Evolutionary conservation across 1,140 invertebrate genomes (phyloP), one percentile per base, ranked within the genome.

Genomic region (Eupristina koningsbergeri): DNA sequence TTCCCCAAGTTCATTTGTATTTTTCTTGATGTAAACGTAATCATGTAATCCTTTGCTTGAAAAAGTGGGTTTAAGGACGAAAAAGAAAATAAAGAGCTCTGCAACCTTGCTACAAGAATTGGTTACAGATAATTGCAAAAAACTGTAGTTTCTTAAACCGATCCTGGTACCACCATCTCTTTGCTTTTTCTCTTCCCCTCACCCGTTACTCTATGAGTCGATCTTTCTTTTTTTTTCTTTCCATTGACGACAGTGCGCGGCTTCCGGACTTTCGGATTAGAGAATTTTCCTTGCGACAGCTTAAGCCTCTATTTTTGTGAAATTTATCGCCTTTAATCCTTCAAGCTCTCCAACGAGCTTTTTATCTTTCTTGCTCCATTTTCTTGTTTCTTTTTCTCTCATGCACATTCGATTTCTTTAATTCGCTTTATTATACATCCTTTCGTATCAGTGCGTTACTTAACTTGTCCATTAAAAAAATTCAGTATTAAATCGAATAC

Each of bases 311-410:
- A 92, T 92, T 92, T 93, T 92, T 93, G 90, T 87, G 89, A 92
- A 93, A 93, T 93, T 93, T 92, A 92, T 92, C 91, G 91, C 89
- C 89, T 91, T 91, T 93, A 93, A 92, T 93, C 91, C 92, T 87
- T 92, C 89, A 90, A 88, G 81, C 83, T 85, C 87, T 77, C 83
- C 83, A 84, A 84, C 83, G 77, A 84, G 76, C 84, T 87, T 86
- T 87, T 86, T 86, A 84, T 85, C 86, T 83, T 63, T 76, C 69
- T 77, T 41, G 76, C 64, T 64, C 3, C 64, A 39, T 45, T 58
- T 19, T 76, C 47, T n/a, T 31, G 22, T 39, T 31, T 39, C 74
- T 75, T 63, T 61, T 50, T 78, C 76, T 80, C 73, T 79, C 81
- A 78, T 47, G 82, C 81, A 53, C 64, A 71, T n/a, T 61, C 80